Conservation (phyloP, 1,140 invertebrate species). For the Drosophila aff. region DNA sequence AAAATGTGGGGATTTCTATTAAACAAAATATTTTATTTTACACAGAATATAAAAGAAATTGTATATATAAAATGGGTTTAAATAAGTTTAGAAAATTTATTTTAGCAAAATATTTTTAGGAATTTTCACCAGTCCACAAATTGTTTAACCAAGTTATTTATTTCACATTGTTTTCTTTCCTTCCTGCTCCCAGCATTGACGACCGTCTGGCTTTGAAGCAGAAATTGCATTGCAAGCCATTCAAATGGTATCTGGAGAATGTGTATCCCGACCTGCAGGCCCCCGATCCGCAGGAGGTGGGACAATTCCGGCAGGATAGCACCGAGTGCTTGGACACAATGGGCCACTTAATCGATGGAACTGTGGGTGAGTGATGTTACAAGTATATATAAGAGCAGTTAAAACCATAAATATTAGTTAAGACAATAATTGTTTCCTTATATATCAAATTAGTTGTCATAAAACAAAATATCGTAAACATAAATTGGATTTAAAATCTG, state of each 20-base stretch:
- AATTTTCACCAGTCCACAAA: not conserved
- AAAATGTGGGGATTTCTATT: not conserved
- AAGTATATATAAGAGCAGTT: no score
- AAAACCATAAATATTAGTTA: not conserved
- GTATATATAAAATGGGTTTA: not conserved
- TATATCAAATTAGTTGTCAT: no score
- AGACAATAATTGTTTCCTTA: no score
- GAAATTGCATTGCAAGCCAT: constrained; percentile 95
- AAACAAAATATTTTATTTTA: not conserved
- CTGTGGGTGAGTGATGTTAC: constrained; percentile 87
- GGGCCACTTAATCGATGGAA: constrained; percentile 94
- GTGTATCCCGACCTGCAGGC: constrained; percentile 97
- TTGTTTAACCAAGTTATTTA: constrained; percentile 40
- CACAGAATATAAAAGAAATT: not conserved
- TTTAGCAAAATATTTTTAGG: no score
- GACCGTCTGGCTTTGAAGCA: constrained; percentile 93
- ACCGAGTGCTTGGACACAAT: constrained; percentile 96
- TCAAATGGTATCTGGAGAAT: constrained; percentile 98
- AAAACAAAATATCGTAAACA: no score
- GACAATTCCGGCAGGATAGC: constrained; percentile 91
- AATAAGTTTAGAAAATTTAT: not conserved
- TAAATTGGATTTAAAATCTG: no score
- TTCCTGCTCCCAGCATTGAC: constrained; percentile 89
- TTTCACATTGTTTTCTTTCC: constrained; percentile 9
- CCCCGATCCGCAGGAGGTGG: constrained; percentile 87